Conservation (phyloP, 2,113 vertebrate species). For the Sphaerodactylus townsendi region DNA sequence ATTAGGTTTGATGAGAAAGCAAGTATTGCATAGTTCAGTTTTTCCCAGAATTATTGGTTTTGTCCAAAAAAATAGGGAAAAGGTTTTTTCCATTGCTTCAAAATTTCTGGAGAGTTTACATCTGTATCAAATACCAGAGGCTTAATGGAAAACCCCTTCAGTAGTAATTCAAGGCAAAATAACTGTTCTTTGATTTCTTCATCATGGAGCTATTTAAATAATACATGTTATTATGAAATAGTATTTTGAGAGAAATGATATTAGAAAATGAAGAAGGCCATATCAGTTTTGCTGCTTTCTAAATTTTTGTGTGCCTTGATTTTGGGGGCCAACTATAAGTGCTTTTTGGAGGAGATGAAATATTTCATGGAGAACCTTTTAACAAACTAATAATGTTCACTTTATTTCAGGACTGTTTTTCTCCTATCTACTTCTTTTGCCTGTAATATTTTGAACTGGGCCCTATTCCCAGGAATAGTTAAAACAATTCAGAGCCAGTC, state of each 20-base stretch:
- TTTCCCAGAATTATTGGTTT: too few relatives aligned
- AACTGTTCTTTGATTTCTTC: conserved; percentile 10
- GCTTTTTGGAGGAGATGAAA: too few relatives aligned
- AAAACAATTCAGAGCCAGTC: neutral
- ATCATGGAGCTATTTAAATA: neutral
- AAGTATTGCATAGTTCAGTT: too few relatives aligned
- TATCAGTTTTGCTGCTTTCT: neutral
- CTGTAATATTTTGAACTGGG: neutral
- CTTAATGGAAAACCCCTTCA: too few relatives aligned
- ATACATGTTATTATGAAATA: neutral
- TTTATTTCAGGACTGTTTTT: neutral
- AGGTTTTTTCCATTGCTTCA: too few relatives aligned
- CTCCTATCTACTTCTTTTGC: neutral
- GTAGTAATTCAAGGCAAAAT: too few relatives aligned
- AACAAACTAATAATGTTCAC: neutral
- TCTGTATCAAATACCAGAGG: too few relatives aligned
- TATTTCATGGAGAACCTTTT: neutral
- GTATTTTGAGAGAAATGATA: neutral
- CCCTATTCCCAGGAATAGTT: neutral
- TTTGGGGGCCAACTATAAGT: neutral
- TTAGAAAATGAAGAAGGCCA: neutral
- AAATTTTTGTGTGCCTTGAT: neutral
- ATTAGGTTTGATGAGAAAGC: too few relatives aligned
- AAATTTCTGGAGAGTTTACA: too few relatives aligned
- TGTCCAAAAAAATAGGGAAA: too few relatives aligned